Conservation (phyloP, 2,888 invertebrate species). For the Pristionchus arcanus region DNA sequence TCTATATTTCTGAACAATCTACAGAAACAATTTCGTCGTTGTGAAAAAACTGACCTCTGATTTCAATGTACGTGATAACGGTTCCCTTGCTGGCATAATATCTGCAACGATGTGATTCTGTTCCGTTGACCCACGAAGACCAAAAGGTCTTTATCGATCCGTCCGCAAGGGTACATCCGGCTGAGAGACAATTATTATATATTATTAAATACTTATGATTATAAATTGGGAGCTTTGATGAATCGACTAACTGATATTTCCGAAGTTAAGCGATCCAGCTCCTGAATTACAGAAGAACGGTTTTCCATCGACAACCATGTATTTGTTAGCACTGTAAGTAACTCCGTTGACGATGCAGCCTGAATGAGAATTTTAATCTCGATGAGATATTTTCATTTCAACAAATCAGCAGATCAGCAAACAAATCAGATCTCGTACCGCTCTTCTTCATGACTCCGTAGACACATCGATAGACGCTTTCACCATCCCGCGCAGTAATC, state of each 20-base stretch:
- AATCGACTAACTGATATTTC: constrained; percentile 18
- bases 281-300: neutral
- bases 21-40: no score
- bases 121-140: neutral
- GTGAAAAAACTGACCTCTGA: neutral
- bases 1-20: neutral
- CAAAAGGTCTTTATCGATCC: constrained; percentile 26
- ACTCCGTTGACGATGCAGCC: constrained; percentile 13
- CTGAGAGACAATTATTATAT: neutral
- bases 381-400: neutral
- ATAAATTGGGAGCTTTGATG: neutral
- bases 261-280: neutral
- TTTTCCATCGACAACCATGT: neutral
- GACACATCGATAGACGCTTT: neutral
- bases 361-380: neutral
- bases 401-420: neutral
- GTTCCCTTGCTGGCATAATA: neutral
- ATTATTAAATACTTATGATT: neutral
- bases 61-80: constrained; percentile 39
- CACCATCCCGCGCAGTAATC: neutral
- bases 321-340: neutral
- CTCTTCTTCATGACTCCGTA: constrained; percentile 31
- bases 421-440: neutral
- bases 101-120: neutral
- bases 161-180: constrained; percentile 47